phyloP scores from a whole-genome alignment of 2,113 vertebrate species.

The Clinocottus analis region DNA sequence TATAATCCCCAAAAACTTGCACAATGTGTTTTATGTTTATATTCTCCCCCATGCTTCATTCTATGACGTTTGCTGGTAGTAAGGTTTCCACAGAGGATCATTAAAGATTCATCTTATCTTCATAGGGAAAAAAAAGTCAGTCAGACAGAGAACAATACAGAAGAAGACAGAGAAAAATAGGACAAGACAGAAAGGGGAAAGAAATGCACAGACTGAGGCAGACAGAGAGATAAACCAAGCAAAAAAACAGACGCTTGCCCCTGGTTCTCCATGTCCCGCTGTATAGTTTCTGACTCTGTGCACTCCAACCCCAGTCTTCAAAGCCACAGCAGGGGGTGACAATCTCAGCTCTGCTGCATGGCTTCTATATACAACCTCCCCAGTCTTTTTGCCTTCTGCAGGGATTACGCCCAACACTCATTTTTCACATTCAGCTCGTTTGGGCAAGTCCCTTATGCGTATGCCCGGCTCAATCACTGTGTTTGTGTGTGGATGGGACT shows the following conservation, averaged over 20 bases:
- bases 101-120: conserved; percentile 73
- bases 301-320: conserved; percentile 64
- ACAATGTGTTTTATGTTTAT: conserved; percentile 50
- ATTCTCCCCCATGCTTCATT: conserved; percentile 10
- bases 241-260: conserved; percentile 48
- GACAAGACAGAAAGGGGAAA: conserved; percentile 61
- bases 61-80: conserved; percentile 41
- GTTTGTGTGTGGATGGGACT: conserved; percentile 18
- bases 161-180: conserved; percentile 62
- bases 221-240: conserved; percentile 52
- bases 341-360: conserved; percentile 50
- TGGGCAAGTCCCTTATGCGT: conserved; percentile 67
- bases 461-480: conserved; percentile 35
- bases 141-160: conserved; percentile 61
- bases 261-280: conserved; percentile 38
- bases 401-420: conserved; percentile 71
- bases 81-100: conserved; percentile 64
- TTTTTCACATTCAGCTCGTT: conserved; percentile 62
- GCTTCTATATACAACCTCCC: conserved; percentile 59
- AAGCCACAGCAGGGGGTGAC: conserved; percentile 64
- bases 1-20: conserved; percentile 20
- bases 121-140: conserved; percentile 47
- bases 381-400: conserved; percentile 70
- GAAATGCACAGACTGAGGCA: conserved; percentile 34
- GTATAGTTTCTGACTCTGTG: conserved; percentile 47